These are phyloP conservation scores for Drosophila persimilis DNA, from an alignment of 1,140 invertebrate genomes.

Conservation along the genomic window DNA sequence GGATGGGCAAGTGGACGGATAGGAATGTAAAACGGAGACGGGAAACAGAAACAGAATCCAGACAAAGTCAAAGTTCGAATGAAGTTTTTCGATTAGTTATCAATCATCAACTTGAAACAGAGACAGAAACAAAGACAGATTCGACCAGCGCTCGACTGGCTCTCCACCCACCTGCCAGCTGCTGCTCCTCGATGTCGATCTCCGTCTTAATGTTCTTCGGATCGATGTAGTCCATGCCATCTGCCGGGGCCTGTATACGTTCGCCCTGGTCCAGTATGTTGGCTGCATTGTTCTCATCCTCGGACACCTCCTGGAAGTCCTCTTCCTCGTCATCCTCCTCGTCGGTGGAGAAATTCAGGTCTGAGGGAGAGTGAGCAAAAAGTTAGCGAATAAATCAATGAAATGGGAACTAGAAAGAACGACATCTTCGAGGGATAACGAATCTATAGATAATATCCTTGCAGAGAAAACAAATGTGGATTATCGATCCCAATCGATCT, in stretches of 20 bases:
- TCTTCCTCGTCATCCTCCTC: conserved; percentile 87
- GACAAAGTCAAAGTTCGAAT: conserved; percentile 31
- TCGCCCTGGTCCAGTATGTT: conserved; percentile 84
- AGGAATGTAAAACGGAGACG: conserved; percentile 22
- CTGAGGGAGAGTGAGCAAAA: conserved; percentile 75
- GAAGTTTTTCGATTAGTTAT: conserved; percentile 28
- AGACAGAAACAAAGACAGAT: neutral
- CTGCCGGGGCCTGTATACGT: conserved; percentile 61
- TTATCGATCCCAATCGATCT: too few species aligned
- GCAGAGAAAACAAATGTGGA: too few species aligned
- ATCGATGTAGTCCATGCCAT: conserved; percentile 64
- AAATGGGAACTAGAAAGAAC: too few species aligned
- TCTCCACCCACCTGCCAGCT: conserved; percentile 60
- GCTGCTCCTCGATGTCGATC: conserved; percentile 67
- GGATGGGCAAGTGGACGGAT: conserved; percentile 1
- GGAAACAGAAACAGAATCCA: conserved; percentile 54
- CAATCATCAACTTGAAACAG: conserved; percentile 1
- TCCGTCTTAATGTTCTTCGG: conserved; percentile 74
- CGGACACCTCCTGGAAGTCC: conserved; percentile 87
- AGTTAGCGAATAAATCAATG: conserved; percentile 19
- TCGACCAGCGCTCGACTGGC: neutral
- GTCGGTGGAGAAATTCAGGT: conserved; percentile 90
- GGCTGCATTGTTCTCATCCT: conserved; percentile 84
- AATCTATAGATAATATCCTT: too few species aligned
- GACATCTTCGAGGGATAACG: too few species aligned